Evolutionary conservation across 2,113 vertebrate species (phyloP).

Genomic region (Phrynosoma platyrhinos): DNA sequence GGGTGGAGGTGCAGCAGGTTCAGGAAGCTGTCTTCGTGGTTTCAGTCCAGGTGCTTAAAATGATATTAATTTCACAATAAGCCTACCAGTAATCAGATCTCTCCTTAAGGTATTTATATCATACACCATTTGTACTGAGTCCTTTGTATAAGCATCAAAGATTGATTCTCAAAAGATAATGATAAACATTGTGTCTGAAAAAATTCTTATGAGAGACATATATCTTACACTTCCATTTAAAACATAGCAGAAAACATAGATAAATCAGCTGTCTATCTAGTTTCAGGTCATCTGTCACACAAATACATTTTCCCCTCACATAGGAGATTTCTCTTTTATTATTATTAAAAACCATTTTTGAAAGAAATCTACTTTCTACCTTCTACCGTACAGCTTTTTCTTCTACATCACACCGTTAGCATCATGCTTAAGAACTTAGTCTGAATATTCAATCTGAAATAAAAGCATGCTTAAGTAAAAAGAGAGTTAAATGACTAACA

Average conservation of each 20-base stretch:
- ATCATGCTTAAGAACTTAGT: not conserved
- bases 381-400: not conserved
- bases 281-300: not conserved
- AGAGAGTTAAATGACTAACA: slow-evolving; percentile 15
- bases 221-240: not conserved
- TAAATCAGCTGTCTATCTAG: not conserved
- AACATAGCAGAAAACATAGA: not conserved
- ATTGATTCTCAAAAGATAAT: slow-evolving; percentile 24
- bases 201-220: not conserved
- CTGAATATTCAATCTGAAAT: rapidly evolving
- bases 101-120: slow-evolving; percentile 44
- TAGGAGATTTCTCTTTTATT: not conserved
- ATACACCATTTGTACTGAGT: slow-evolving; percentile 31
- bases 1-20: slow-evolving; percentile 74
- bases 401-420: not conserved
- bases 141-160: slow-evolving; percentile 31
- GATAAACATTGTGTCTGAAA: not conserved
- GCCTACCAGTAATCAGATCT: slow-evolving; percentile 40
- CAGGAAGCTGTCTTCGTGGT: slow-evolving; percentile 80
- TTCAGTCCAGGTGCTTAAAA: slow-evolving; percentile 83
- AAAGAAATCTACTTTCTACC: not conserved
- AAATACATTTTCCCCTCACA: not conserved
- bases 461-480: slow-evolving; percentile 26
- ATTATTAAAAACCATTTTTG: not conserved
- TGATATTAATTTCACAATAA: slow-evolving; percentile 74